A percentile compares a stretch with the other conserved stretches of the same genome.
These are phyloP conservation scores for Vollenhovia emeryi DNA, from an alignment of 1,140 invertebrate genomes.

Conservation along the genomic window DNA sequence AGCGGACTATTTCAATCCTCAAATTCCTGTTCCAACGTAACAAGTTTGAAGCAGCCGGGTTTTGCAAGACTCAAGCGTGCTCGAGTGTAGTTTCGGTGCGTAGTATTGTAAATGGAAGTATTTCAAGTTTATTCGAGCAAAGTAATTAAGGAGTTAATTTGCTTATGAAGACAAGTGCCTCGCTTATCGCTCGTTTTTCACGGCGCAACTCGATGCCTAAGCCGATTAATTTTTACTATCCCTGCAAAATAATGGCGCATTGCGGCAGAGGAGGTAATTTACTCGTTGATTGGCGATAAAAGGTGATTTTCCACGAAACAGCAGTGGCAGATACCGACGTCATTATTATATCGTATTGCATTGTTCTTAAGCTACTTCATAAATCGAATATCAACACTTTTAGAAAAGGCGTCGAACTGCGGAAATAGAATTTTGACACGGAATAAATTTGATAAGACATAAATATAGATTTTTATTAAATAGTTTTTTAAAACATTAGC, in stretches of 20 bases:
- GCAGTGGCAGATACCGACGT: background rate
- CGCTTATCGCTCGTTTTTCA: background rate
- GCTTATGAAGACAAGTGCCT: conserved; percentile 25
- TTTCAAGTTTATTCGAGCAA: conserved; percentile 2
- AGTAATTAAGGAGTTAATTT: conserved; percentile 40
- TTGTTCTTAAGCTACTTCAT: conserved; percentile 5
- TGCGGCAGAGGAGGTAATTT: conserved; percentile 29
- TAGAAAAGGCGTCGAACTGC: background rate
- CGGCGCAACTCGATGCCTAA: conserved; percentile 17
- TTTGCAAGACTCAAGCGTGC: background rate
- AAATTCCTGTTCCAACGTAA: conserved; percentile 2
- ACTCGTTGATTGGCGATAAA: conserved; percentile 14
- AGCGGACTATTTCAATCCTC: conserved; percentile 9
- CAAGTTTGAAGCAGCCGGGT: background rate
- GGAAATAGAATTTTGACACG: background rate
- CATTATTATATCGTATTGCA: conserved; percentile 29
- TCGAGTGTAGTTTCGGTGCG: background rate
- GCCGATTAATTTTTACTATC: conserved; percentile 60
- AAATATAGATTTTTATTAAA: background rate
- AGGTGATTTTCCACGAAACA: conserved; percentile 28
- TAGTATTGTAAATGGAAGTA: background rate
- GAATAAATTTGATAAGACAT: conserved; percentile 2
- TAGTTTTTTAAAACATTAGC: background rate
- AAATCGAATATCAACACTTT: conserved; percentile 17
- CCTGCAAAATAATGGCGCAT: conserved; percentile 50